Evolutionary conservation across 2,888 invertebrate genomes (phyloP).

Genomic region (Flexamia atlantica): DNA sequence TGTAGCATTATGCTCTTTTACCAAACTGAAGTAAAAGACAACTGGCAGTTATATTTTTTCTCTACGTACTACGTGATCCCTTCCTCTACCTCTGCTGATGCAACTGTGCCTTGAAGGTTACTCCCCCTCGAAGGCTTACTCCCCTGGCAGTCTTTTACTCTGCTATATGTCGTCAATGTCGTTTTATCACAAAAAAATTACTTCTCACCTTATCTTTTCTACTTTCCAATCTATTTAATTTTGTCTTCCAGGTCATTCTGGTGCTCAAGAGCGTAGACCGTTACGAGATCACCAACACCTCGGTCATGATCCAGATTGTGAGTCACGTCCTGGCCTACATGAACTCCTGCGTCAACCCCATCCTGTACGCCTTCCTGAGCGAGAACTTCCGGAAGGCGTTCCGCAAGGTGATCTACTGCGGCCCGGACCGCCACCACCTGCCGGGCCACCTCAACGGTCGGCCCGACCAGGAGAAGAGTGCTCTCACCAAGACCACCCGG

Average conservation of each 20-base stretch:
- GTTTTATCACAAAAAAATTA: too few species aligned
- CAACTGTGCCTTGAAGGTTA: too few species aligned
- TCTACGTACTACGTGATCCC: too few species aligned
- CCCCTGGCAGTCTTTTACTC: too few species aligned
- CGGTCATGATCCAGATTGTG: constrained; percentile 86
- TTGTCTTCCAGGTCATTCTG: constrained; percentile 84
- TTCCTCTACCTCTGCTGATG: too few species aligned
- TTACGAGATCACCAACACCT: constrained; percentile 83
- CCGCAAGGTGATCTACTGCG: constrained; percentile 81
- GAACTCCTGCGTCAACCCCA: constrained; percentile 96
- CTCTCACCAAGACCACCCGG: constrained; percentile 69
- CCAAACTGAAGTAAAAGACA: too few species aligned
- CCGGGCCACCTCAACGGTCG: constrained; percentile 67
- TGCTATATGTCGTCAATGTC: too few species aligned
- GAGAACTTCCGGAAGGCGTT: constrained; percentile 97
- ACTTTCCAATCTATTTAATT: too few species aligned
- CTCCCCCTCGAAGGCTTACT: too few species aligned
- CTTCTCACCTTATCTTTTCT: too few species aligned
- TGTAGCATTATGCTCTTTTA: too few species aligned
- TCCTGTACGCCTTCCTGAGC: constrained; percentile 95
- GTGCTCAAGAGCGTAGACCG: constrained; percentile 85
- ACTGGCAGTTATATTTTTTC: too few species aligned
- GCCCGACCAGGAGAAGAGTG: constrained; percentile 68
- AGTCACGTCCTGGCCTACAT: constrained; percentile 92
- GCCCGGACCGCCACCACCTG: constrained; percentile 66